Conservation (phyloP, 2,797 vertebrate genomes). For the Pyrocephalus nanus region DNA sequence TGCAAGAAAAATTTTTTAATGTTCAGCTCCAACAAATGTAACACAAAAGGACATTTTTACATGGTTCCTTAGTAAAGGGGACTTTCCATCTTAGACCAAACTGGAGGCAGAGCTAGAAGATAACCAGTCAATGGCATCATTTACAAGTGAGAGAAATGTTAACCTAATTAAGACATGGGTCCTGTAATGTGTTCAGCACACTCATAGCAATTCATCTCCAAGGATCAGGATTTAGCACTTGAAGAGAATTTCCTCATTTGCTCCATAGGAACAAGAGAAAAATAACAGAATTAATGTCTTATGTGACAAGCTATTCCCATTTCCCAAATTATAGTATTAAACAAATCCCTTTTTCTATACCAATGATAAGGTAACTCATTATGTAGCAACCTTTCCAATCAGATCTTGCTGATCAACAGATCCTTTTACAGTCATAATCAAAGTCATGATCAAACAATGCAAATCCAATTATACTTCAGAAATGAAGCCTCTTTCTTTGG, state of each 20-base stretch:
- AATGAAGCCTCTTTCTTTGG: neutral
- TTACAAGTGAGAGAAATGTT: neutral
- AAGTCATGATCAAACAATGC: neutral
- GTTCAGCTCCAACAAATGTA: neutral
- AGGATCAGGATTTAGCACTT: neutral
- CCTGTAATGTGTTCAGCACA: neutral
- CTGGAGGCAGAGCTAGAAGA: neutral
- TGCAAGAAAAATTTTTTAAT: neutral
- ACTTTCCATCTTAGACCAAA: neutral
- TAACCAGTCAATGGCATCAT: neutral
- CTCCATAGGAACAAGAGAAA: neutral
- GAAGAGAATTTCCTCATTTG: neutral
- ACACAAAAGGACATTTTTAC: neutral
- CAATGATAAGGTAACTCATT: neutral
- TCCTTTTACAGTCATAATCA: neutral
- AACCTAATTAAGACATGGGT: neutral
- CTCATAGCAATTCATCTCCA: neutral
- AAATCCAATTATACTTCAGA: neutral
- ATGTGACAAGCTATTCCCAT: neutral
- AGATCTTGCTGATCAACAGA: neutral
- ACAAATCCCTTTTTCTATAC: neutral
- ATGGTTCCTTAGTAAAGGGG: neutral
- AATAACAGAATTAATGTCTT: neutral
- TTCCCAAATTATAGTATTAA: neutral
- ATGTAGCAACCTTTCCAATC: neutral